Evolutionary conservation across 1,140 invertebrate species (phyloP).

Genomic region (Telenomus remus): DNA sequence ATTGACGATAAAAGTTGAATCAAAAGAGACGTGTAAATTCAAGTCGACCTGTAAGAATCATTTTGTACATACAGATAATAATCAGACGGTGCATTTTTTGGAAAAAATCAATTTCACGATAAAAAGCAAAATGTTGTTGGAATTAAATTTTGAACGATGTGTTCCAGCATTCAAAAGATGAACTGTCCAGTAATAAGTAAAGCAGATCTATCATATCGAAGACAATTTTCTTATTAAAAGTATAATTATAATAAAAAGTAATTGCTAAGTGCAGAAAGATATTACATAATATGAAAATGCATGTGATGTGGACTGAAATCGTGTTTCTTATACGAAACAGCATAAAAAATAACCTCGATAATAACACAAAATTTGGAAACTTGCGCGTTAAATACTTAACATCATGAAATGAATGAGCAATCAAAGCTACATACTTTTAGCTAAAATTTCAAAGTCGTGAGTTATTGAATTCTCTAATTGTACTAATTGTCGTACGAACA

Average conservation of each 20-base stretch:
- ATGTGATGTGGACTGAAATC: slow-evolving; percentile 55
- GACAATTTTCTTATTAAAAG: slow-evolving; percentile 67
- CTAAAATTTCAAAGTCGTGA: slow-evolving; percentile 22
- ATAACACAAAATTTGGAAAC: slow-evolving; percentile 14
- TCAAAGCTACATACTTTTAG: slow-evolving; percentile 34
- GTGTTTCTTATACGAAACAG: slow-evolving; percentile 41
- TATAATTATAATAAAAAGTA: slow-evolving; percentile 63
- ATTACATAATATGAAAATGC: slow-evolving; percentile 55
- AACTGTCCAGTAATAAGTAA: slow-evolving; percentile 47
- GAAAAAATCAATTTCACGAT: slow-evolving; percentile 19
- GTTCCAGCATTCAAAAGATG: slow-evolving; percentile 39
- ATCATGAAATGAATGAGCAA: slow-evolving; percentile 38
- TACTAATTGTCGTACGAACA: slow-evolving; percentile 31
- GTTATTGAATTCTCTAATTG: slow-evolving; percentile 39
- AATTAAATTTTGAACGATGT: slow-evolving; percentile 1
- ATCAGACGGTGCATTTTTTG: slow-evolving; percentile 51
- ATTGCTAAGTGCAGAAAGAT: slow-evolving; percentile 44
- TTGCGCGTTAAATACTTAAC: slow-evolving; percentile 30
- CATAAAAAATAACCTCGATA: slow-evolving; percentile 40
- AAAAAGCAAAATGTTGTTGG: slow-evolving; percentile 4
- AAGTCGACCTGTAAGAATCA: slow-evolving; percentile 21
- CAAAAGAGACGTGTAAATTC: slow-evolving; percentile 14
- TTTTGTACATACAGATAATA: slow-evolving; percentile 50
- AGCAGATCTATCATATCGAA: slow-evolving; percentile 72
- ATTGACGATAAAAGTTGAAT: slow-evolving; percentile 1